Conservation (phyloP, 1,140 invertebrate species). For the Cyclina sinensis region DNA sequence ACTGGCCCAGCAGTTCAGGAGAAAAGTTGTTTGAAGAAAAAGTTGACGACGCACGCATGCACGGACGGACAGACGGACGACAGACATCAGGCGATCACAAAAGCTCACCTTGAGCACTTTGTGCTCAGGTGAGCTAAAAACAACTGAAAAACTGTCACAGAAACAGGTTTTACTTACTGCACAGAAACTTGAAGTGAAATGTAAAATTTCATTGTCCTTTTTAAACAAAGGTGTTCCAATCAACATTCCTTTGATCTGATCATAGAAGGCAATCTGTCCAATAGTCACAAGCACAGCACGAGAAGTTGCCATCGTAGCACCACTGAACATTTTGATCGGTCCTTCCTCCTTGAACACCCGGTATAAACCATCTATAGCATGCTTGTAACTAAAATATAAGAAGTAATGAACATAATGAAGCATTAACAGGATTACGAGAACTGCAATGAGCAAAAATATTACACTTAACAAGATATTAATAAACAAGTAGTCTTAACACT, state of each 20-base stretch:
- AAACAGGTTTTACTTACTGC: slow-evolving; percentile 91
- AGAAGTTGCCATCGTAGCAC: slow-evolving; percentile 95
- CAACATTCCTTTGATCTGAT: slow-evolving; percentile 95
- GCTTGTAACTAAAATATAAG: slow-evolving; percentile 93
- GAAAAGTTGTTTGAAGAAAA: too few relatives aligned
- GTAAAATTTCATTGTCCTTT: slow-evolving; percentile 94
- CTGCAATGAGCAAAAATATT: neutral
- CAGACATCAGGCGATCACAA: too few relatives aligned
- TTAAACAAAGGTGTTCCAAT: slow-evolving; percentile 91
- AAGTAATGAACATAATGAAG: too few relatives aligned
- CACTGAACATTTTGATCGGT: slow-evolving; percentile 92
- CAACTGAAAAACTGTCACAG: too few relatives aligned
- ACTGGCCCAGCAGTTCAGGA: too few relatives aligned
- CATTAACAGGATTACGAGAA: neutral
- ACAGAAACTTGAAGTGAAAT: slow-evolving; percentile 95
- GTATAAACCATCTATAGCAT: slow-evolving; percentile 97
- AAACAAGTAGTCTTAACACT: too few relatives aligned
- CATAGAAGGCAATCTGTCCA: slow-evolving; percentile 95
- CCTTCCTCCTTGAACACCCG: slow-evolving; percentile 95
- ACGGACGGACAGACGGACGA: too few relatives aligned
- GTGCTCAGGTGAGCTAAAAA: too few relatives aligned
- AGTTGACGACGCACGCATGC: too few relatives aligned
- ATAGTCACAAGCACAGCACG: slow-evolving; percentile 98
- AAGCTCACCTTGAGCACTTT: too few relatives aligned
- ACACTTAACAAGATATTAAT: too few relatives aligned